A percentile compares a stretch with the other conserved stretches of the same genome.
Conservation (phyloP, 2,113 vertebrate genomes). For the Thunnus thynnus region DNA sequence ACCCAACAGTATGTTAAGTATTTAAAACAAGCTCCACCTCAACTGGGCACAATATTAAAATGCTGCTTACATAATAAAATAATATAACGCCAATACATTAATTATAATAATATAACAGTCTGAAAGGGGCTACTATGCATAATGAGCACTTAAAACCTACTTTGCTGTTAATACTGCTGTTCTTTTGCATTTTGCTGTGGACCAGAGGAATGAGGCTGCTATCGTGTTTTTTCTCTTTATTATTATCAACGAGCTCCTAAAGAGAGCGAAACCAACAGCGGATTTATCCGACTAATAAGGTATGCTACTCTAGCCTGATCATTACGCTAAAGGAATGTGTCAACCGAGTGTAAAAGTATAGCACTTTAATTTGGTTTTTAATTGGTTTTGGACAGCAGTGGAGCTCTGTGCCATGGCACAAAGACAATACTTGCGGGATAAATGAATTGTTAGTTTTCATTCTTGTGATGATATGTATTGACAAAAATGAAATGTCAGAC, state of each 20-base stretch:
- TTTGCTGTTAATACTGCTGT: background rate
- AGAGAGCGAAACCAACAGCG: background rate
- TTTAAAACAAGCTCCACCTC: background rate
- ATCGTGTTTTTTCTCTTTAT: background rate
- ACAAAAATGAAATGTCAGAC: too few species aligned
- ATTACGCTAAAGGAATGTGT: background rate
- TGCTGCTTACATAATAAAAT: too few species aligned
- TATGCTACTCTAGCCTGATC: background rate
- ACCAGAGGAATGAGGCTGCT: too few species aligned
- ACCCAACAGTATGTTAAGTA: background rate
- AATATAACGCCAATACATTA: too few species aligned
- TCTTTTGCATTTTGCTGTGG: too few species aligned
- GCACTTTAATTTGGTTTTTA: slow-evolving; percentile 9
- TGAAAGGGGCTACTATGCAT: too few species aligned
- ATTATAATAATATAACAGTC: too few species aligned
- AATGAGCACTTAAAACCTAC: too few species aligned
- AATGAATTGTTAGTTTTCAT: too few species aligned
- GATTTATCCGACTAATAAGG: background rate
- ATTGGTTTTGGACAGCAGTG: background rate
- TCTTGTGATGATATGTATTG: too few species aligned
- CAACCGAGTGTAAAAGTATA: background rate
- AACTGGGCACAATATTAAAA: too few species aligned
- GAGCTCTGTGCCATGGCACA: background rate
- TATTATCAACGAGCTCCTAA: background rate
- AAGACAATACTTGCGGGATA: too few species aligned